Evolutionary conservation across 2,113 vertebrate genomes (phyloP).

Genomic region (Origma solitaria): DNA sequence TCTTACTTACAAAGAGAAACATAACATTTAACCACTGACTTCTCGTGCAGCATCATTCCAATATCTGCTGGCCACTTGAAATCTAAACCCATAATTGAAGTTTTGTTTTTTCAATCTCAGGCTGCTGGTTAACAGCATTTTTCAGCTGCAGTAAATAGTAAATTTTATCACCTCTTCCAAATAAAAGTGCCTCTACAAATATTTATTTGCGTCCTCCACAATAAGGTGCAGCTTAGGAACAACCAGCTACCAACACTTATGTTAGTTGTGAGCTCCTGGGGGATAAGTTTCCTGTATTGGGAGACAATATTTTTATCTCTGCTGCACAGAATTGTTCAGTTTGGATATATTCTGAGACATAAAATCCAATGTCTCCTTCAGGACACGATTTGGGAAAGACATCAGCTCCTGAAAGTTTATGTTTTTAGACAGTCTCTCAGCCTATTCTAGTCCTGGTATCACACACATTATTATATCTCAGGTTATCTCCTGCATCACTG

Average conservation of each 20-base stretch:
- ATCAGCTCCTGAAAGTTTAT: slow-evolving; percentile 7
- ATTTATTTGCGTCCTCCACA: not conserved
- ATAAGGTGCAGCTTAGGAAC: not conserved
- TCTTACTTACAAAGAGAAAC: not conserved
- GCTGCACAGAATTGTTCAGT: not conserved
- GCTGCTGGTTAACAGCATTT: not conserved
- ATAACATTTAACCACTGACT: not conserved
- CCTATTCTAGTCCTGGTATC: not conserved
- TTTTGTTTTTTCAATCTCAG: not conserved
- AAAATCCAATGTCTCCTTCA: slow-evolving; percentile 34
- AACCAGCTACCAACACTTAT: not conserved
- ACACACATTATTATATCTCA: not conserved
- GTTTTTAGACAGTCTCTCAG: not conserved
- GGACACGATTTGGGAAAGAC: not conserved
- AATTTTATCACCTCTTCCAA: not conserved
- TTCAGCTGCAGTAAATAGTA: not conserved
- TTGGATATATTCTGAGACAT: not conserved
- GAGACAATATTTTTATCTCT: not conserved
- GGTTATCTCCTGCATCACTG: not conserved
- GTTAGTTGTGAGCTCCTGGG: not conserved
- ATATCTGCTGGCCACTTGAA: not conserved
- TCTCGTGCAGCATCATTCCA: not conserved
- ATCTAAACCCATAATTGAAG: not conserved
- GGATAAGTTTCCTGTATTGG: not conserved
- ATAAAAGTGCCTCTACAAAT: not conserved